A percentile compares a stretch with the other conserved stretches of the same genome.
These are phyloP conservation scores for Acrocera orbiculus DNA, from an alignment of 2,888 invertebrate genomes.

Conservation along the genomic window DNA sequence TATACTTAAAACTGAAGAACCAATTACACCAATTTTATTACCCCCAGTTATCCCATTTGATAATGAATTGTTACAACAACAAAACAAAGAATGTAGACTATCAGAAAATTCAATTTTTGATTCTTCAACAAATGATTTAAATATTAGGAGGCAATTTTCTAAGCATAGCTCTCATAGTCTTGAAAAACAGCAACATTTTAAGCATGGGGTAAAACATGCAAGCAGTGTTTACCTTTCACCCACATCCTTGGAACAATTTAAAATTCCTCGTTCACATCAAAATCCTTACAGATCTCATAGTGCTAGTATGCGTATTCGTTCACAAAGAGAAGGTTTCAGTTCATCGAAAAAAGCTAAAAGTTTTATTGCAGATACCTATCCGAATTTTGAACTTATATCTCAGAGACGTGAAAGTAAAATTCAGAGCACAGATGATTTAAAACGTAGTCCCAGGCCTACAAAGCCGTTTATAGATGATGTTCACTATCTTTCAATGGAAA, in stretches of 20 bases:
- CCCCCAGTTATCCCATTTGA: slow-evolving; percentile 27
- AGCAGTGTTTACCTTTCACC: slow-evolving; percentile 30
- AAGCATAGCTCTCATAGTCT: slow-evolving; percentile 31
- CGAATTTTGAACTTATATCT: slow-evolving; percentile 29
- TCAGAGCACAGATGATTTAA: slow-evolving; percentile 25
- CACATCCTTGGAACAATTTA: slow-evolving; percentile 28
- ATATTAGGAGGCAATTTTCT: no score
- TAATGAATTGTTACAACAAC: slow-evolving; percentile 20
- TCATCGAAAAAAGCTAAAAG: slow-evolving; percentile 32
- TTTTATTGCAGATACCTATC: slow-evolving; percentile 28
- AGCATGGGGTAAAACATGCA: slow-evolving; percentile 28
- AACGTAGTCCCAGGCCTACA: slow-evolving; percentile 27
- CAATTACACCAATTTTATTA: slow-evolving; percentile 18
- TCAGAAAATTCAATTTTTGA: no score
- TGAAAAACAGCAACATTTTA: slow-evolving; percentile 27
- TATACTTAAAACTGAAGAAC: slow-evolving; percentile 22
- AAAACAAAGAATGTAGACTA: no score
- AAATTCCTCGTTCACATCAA: slow-evolving; percentile 27
- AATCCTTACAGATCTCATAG: slow-evolving; percentile 25
- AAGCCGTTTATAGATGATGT: slow-evolving; percentile 23
- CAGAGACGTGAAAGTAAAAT: slow-evolving; percentile 24
- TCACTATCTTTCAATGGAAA: slow-evolving; percentile 28
- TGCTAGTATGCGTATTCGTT: slow-evolving; percentile 28
- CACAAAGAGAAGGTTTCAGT: slow-evolving; percentile 28
- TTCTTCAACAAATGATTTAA: no score